Evolutionary conservation across 1,140 invertebrate genomes (phyloP).

Genomic region (Apis cerana): DNA sequence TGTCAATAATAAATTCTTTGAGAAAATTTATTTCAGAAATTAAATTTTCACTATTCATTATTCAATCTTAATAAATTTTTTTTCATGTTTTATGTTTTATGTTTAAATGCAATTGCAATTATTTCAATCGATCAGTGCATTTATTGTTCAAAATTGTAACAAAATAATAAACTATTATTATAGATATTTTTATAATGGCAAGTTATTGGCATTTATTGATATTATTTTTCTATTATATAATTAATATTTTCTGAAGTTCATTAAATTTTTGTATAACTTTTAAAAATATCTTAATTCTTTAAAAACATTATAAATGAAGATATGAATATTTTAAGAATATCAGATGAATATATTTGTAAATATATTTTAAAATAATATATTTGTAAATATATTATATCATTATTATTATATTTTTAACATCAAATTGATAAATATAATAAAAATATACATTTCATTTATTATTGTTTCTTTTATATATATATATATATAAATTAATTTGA

Average conservation of each 20-base stretch:
- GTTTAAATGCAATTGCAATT: not conserved
- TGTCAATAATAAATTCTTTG: not conserved
- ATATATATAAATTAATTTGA: too few species aligned
- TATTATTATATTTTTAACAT: not conserved
- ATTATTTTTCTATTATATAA: constrained; percentile 5
- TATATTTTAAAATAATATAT: not conserved
- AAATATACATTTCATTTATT: not conserved
- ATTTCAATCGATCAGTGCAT: constrained; percentile 11
- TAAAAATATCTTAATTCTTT: not conserved
- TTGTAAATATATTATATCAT: constrained; percentile 3
- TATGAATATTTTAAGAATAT: not conserved
- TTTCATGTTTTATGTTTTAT: too few species aligned
- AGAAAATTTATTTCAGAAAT: not conserved
- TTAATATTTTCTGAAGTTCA: not conserved
- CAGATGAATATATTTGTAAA: not conserved
- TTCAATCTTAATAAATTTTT: not conserved
- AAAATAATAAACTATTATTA: constrained; percentile 18
- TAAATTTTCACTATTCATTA: not conserved
- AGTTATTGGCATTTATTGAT: not conserved
- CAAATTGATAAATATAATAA: not conserved
- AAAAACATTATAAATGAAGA: not conserved
- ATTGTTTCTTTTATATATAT: too few species aligned
- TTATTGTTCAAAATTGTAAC: constrained; percentile 5
- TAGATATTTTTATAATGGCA: not conserved
- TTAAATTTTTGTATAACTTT: not conserved